phyloP scores from a whole-genome alignment of 2,113 vertebrate genomes.

The Trichomycterus rosablanca region DNA sequence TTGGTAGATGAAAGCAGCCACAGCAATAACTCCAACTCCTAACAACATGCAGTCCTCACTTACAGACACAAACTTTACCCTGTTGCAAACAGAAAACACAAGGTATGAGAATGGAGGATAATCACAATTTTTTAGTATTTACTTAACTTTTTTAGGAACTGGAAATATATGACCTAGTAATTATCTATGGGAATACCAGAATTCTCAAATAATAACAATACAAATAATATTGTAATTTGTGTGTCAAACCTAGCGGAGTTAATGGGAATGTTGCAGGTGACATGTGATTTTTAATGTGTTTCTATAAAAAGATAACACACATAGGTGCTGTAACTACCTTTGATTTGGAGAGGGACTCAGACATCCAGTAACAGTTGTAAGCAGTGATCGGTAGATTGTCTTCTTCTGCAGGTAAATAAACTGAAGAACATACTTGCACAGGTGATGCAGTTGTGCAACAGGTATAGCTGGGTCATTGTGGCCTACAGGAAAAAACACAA shows the following conservation, averaged over 20 bases:
- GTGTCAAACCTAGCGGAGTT: too few species aligned
- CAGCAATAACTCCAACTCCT: slow-evolving; percentile 79
- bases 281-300: too few species aligned
- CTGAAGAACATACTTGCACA: slow-evolving; percentile 76
- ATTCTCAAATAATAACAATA: too few species aligned
- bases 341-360: slow-evolving; percentile 72
- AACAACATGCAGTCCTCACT: slow-evolving; percentile 91
- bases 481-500: slow-evolving; percentile 57
- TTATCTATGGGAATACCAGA: not conserved
- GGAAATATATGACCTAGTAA: too few species aligned
- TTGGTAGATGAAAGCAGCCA: slow-evolving; percentile 76
- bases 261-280: too few species aligned
- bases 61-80: slow-evolving; percentile 81
- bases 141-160: not conserved
- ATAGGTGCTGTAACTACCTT: slow-evolving; percentile 59
- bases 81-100: slow-evolving; percentile 52
- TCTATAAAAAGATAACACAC: too few species aligned
- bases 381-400: slow-evolving; percentile 74
- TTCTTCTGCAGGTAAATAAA: slow-evolving; percentile 75
- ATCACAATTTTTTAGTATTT: not conserved
- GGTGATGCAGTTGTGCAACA: slow-evolving; percentile 58
- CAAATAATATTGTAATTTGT: too few species aligned
- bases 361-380: slow-evolving; percentile 67
- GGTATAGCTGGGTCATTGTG: slow-evolving; percentile 77
- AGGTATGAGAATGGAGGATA: not conserved